Evolutionary conservation across 2,797 vertebrate genomes (phyloP).

Genomic region (Acanthurus leucopareius): DNA sequence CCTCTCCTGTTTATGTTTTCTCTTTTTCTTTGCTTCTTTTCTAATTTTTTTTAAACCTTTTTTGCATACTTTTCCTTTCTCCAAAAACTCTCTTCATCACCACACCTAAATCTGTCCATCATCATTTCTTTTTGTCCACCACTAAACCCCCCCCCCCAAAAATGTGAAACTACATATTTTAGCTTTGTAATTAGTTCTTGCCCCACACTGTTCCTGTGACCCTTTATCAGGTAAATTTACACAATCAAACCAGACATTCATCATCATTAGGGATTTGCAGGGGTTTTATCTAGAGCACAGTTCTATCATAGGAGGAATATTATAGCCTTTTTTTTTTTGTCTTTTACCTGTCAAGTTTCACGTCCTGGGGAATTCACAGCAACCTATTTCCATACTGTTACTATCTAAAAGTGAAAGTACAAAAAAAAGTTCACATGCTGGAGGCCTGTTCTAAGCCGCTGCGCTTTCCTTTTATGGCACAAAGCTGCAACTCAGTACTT

Average conservation of each 20-base stretch:
- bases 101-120: not conserved
- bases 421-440: conserved; percentile 33
- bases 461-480: conserved; percentile 35
- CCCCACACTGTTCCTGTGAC: not conserved
- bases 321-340: conserved; percentile 31
- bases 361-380: conserved; percentile 77
- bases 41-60: not conserved
- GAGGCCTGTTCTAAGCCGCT: conserved; percentile 34
- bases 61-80: not conserved
- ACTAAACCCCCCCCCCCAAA: conserved; percentile 10
- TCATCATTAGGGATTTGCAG: not conserved
- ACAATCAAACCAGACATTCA: conserved; percentile 4
- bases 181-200: not conserved
- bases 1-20: conserved; percentile 28
- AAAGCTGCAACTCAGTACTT: conserved; percentile 13
- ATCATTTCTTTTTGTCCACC: not conserved
- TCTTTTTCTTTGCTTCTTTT: conserved; percentile 1
- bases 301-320: conserved; percentile 44
- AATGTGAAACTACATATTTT: not conserved
- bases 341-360: conserved; percentile 37
- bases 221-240: not conserved
- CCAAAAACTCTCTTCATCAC: not conserved
- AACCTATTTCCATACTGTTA: conserved; percentile 72
- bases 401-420: conserved; percentile 70
- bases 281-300: not conserved